These are phyloP conservation scores for Tachysurus fulvidraco DNA, from an alignment of 2,113 vertebrate species.

Conservation along the genomic window DNA sequence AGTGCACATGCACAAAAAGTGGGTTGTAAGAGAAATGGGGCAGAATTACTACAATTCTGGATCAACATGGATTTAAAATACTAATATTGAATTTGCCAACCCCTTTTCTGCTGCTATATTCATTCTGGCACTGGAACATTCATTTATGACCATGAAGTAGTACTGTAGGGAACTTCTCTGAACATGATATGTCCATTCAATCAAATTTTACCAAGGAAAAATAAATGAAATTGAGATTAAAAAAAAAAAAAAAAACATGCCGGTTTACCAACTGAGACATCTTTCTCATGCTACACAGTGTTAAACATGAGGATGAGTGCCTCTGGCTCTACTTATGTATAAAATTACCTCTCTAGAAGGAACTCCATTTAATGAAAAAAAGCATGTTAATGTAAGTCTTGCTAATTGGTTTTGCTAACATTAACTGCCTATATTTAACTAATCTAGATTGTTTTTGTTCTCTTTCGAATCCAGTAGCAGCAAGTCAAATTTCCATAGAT, in stretches of 20 bases:
- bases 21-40: neutral
- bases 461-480: neutral
- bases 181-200: neutral
- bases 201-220: neutral
- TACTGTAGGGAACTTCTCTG: neutral
- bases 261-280: neutral
- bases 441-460: neutral
- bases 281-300: neutral
- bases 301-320: neutral
- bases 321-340: neutral
- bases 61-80: neutral
- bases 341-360: neutral
- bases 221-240: neutral
- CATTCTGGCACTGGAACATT: neutral
- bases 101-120: neutral
- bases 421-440: neutral
- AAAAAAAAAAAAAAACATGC: neutral
- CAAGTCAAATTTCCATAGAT: neutral
- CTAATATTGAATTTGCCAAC: neutral
- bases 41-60: conserved; percentile 1
- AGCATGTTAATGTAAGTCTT: neutral
- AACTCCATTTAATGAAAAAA: neutral
- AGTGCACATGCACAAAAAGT: neutral
- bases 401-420: neutral
- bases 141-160: neutral